Evolutionary conservation across 2,797 vertebrate genomes (phyloP), one percentile per base, ranked within the genome.

Genomic region (Crenichthys baileyi): DNA sequence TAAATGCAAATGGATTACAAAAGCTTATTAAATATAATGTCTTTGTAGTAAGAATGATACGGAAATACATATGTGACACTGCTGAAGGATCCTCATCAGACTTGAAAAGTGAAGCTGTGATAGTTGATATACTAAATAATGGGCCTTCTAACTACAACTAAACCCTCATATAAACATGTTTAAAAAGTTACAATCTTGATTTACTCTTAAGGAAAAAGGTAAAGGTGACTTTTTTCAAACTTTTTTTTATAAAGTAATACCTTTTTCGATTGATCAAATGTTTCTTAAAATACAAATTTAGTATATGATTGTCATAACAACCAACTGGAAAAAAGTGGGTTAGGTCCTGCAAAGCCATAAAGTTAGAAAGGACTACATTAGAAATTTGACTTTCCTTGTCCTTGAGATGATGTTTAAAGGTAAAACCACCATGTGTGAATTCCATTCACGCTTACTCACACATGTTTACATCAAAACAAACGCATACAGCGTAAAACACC

Each of bases 401-500:
- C 85, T 91, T 92, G 67, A 76, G 61, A n/a, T 76, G 80, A 77
- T 67, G 77, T 85, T 84, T 83, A 84, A 89, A 93, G 88, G 89
- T 87, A 83, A 67, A 80, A 73, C 86, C 84, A 70, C 8, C 79
- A 81, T 88, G 75, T 76, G 79, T 7, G 4, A 58, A 77, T 75
- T 77, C 55, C 58, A 31, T 46, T 78, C 76, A 55, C 72, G 77
- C 71, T 53, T 61, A 83, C 73, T 68, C 55, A 41, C 75, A 1
- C 55, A 5, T 86, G 86, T 90, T 92, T 89, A 91, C 86, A 78
- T 87, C 80, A 58, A 91, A 90, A 91, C 90, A 92, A 85, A 88
- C 4, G 36, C 53, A 84, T 72, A 76, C 50, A 72, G 84, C 67
- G 60, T 36, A 67, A 76, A 72, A 78, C 72, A 22, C 29, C 51